Conservation (phyloP, 2,888 invertebrate species). For the Leptinotarsa juncta region DNA sequence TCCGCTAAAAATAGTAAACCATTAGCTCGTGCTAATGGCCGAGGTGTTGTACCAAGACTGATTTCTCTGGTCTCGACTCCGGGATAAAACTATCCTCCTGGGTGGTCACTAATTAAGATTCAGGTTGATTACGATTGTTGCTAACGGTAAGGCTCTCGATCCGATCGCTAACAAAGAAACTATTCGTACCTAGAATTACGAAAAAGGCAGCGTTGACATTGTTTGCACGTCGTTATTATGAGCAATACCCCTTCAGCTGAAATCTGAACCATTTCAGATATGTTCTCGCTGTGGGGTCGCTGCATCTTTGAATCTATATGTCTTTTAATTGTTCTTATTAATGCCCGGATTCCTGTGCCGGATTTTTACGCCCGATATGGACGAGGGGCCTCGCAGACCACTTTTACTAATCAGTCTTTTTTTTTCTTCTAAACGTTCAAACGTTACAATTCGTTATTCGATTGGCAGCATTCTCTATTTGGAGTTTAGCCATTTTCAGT, state of each 20-base stretch:
- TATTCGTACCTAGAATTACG: slow-evolving; percentile 64
- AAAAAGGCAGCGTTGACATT: slow-evolving; percentile 64
- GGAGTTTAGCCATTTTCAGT: slow-evolving; percentile 44
- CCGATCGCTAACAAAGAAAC: slow-evolving; percentile 62
- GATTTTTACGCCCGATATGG: slow-evolving; percentile 58
- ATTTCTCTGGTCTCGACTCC: slow-evolving; percentile 59
- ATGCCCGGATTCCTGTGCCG: slow-evolving; percentile 56
- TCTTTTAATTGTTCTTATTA: slow-evolving; percentile 60
- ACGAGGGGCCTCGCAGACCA: slow-evolving; percentile 45
- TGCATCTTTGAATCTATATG: slow-evolving; percentile 59
- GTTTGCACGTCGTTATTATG: slow-evolving; percentile 64
- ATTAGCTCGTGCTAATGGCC: slow-evolving; percentile 66
- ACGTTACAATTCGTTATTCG: too few relatives aligned
- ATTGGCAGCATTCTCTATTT: slow-evolving; percentile 48
- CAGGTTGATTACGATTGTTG: slow-evolving; percentile 67
- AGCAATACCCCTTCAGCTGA: slow-evolving; percentile 61
- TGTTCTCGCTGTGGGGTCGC: slow-evolving; percentile 63
- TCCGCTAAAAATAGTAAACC: slow-evolving; percentile 63
- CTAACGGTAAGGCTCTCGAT: slow-evolving; percentile 66
- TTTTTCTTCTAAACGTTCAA: slow-evolving; percentile 43
- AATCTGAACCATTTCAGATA: slow-evolving; percentile 67
- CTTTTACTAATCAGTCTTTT: slow-evolving; percentile 48
- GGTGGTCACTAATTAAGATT: slow-evolving; percentile 69
- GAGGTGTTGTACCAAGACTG: slow-evolving; percentile 63
- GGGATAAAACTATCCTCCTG: slow-evolving; percentile 64